Base-by-base conservation (phyloP, 2,797 vertebrate genomes). In the Pipistrellus kuhlii region DNA sequence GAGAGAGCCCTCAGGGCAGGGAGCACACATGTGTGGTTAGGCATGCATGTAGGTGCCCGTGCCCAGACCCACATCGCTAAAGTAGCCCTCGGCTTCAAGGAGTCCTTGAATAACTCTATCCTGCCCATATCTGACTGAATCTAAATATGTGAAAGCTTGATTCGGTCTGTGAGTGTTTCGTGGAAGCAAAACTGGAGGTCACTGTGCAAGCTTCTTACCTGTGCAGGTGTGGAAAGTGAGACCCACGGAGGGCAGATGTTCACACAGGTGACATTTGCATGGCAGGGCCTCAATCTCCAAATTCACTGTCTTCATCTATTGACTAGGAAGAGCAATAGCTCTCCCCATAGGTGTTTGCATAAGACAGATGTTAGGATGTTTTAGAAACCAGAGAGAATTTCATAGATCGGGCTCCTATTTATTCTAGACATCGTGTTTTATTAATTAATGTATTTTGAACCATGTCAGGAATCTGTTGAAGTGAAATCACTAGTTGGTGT, bases 21-120 rank as follows among this genome's bases (percentile, higher is more conserved):
- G 23, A 53, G 32, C 53, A 86, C 32, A 35, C 1, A 2, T 38
- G 30, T 15, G 3, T 13, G 23, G 41, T 21, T 11, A 48, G 71
- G 35, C 1, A 0, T 3, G 14, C 5, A 10, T 30, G 18, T 8
- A 4, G 20, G 53, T 53, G 1, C 8, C 12, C 0, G 0, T 73
- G 35, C 38, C 55, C 84, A 32, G 82, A n/a, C 55, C 23, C 41
- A 51, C 0, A 1, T 78, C 11, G 1, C 30, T 27, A 35, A 41
- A 48, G 32, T 32, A 68, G 41, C 53, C 46, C 59, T 1, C 6
- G 23, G 25, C 30, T 27, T 68, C 35, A 86, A 18, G 0, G 46
- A 66, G 14, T 81, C 71, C 68, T 32, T 85, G n/a, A 51, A n/a
- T 78, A 66, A 51, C 10, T 72, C 72, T 76, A 0, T 25, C 9